Percentiles rank a stretch among this genome's conserved stretches.
Evolutionary conservation across 2,797 vertebrate species (phyloP).

Genomic region (Eleutherodactylus coqui): DNA sequence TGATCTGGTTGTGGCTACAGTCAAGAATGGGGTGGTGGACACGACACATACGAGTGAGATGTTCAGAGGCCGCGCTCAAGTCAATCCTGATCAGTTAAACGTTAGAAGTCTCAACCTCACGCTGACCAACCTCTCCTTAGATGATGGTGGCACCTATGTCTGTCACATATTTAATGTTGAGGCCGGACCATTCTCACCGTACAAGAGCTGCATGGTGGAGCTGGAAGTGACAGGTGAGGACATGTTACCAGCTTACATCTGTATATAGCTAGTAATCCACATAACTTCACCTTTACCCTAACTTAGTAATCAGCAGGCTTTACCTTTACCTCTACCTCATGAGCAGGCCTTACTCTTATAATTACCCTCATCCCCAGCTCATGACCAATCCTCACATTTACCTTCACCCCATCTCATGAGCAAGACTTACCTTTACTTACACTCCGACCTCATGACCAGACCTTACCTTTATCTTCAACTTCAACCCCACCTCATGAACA

Average conservation of each 20-base stretch:
- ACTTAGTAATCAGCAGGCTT: neutral
- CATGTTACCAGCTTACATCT: neutral
- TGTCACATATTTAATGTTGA: neutral
- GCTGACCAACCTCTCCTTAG: neutral
- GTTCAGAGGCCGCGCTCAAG: neutral
- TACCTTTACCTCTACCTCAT: neutral
- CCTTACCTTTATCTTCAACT: neutral
- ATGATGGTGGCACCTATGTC: neutral
- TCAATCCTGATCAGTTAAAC: neutral
- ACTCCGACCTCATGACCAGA: neutral
- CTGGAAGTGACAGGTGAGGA: conserved; percentile 43
- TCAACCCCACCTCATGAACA: neutral
- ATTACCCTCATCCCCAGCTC: no score
- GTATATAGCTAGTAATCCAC: no score
- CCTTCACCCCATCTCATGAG: neutral
- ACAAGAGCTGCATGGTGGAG: neutral
- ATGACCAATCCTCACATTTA: no score
- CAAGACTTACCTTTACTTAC: neutral
- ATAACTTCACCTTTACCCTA: neutral
- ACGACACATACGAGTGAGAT: no score
- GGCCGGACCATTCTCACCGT: neutral
- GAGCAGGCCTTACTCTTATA: no score
- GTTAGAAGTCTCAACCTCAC: neutral
- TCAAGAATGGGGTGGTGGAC: neutral
- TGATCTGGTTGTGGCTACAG: neutral